Evolutionary conservation across 2,888 invertebrate genomes (phyloP), one percentile per base, ranked within the genome.

Genomic region (Exocentrus adspersus): DNA sequence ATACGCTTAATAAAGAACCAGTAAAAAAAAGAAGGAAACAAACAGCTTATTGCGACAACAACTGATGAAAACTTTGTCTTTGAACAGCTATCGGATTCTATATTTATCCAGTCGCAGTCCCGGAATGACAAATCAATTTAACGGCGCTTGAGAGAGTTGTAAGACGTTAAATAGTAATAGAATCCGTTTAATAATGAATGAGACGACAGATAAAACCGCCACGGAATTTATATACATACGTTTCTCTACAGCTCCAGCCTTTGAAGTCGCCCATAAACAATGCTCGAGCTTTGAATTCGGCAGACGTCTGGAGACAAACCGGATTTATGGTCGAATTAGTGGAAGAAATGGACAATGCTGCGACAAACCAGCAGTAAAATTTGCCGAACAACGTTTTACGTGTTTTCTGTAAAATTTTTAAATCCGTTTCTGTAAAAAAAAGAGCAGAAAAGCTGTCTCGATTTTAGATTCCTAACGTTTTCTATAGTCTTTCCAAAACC

Each of bases 311-410:
- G n/a, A 28, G 16, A 16, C 16, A 5, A 14, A 16, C 16, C 1
- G 50, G 43, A 54, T 54, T 54, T 43, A 54, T 54, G 54, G 37
- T 10, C 6, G 17, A 43, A 24, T 9, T n/a, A 7, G 3, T 14
- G 9, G 10, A 43, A 43, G 43, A 54, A 54, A 19, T 54, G 21
- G n/a, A 37, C 12, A 12, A 2, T 14, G 5, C 2, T 37, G 37
- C n/a, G 37, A n/a, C 37, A 24, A 24, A 24, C 24, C 7, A 5
- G 7, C 3, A 24, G 24, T 3, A 7, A 24, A 3, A 7, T 24
- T 24, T 24, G 24, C 24, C n/a, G n/a, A n/a, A n/a, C n/a, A n/a
- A n/a, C n/a, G n/a, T n/a, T n/a, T n/a, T n/a, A n/a, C n/a, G n/a
- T n/a, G n/a, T n/a, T n/a, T n/a, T n/a, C n/a, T n/a, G n/a, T n/a